Evolutionary conservation across 1,140 invertebrate species (phyloP), one percentile per base, ranked within the genome.

Genomic region (Drosophila repleta): DNA sequence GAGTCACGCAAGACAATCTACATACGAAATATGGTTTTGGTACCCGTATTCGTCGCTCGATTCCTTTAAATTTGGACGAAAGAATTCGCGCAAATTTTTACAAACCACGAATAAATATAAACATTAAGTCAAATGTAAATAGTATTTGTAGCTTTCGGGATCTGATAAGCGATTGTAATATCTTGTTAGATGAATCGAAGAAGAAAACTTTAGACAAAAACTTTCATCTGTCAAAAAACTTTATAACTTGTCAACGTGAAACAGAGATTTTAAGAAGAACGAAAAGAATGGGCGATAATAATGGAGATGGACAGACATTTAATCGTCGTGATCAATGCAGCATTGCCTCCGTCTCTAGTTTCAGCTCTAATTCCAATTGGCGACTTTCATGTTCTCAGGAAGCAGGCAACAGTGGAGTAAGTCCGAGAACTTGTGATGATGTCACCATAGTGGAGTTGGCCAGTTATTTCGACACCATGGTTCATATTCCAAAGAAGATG

Each of bases 401-500:
- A 89, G 94, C 94, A n/a, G 90, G 93, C n/a, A 93, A 90, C 45
- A 73, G 57, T 90, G 51, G 90, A 92, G 78, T 93, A 93, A 91
- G 93, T 20, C n/a, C 69, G n/a, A 94, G 43, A 21, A 77, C 91
- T 93, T 89, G 93, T 93, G 92, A 93, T 91, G 95, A 96, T 92
- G 95, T 97, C 41, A 97, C 96, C 43, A 97, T 98, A 77, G 96
- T 97, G 87, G 97, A 98, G 93, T 93, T 98, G 75, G 97, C 97
- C 53, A 96, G 96, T 90, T 98, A 98, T 92, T 97, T 98, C 91
- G 97, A 98, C 92, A 96, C 96, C 76, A 95, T 96, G 91, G 96
- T 98, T 62, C 96, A 98, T 94, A 97, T 98, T 93, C 97, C 97
- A 71, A 97, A 97, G 92, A 98, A 98, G 92, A 98, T 98, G 97